phyloP scores from a whole-genome alignment of 2,113 vertebrate species.

The Pogona vitticeps region DNA sequence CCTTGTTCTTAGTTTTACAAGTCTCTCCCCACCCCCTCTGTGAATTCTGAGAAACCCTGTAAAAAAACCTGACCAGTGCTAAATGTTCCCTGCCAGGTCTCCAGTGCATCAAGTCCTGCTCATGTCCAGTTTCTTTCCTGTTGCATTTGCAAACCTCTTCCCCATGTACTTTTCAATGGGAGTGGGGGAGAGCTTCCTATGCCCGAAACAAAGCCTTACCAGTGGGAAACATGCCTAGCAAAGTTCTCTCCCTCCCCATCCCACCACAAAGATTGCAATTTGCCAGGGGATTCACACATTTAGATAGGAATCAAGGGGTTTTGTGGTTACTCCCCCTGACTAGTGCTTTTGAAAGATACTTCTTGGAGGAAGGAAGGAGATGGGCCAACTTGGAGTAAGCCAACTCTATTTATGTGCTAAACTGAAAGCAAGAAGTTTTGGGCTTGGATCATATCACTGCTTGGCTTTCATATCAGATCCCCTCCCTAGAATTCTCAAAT shows the following conservation, averaged over 20 bases:
- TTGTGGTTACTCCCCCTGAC: too few species aligned
- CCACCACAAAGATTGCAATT: too few species aligned
- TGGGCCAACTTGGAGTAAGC: neutral
- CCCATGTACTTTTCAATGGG: too few species aligned
- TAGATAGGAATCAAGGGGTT: too few species aligned
- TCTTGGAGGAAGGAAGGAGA: neutral
- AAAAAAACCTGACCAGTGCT: neutral
- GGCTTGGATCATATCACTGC: neutral
- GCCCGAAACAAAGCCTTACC: too few species aligned
- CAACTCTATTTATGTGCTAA: neutral
- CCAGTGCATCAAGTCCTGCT: neutral
- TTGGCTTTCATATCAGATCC: neutral
- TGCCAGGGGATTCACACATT: too few species aligned
- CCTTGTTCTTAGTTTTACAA: neutral
- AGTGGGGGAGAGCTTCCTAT: too few species aligned
- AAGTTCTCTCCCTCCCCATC: too few species aligned
- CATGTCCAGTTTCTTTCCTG: too few species aligned
- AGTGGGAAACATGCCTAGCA: too few species aligned
- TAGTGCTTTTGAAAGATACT: too few species aligned
- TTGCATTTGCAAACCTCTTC: too few species aligned
- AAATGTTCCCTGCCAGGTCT: neutral
- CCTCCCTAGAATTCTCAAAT: neutral
- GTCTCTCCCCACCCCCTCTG: neutral
- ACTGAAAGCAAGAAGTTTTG: neutral
- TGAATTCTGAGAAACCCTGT: constrained; percentile 14